Percentiles rank a stretch among this genome's conserved stretches.
These are phyloP conservation scores for Florisuga fusca DNA, from an alignment of 2,797 vertebrate species.

Conservation along the genomic window DNA sequence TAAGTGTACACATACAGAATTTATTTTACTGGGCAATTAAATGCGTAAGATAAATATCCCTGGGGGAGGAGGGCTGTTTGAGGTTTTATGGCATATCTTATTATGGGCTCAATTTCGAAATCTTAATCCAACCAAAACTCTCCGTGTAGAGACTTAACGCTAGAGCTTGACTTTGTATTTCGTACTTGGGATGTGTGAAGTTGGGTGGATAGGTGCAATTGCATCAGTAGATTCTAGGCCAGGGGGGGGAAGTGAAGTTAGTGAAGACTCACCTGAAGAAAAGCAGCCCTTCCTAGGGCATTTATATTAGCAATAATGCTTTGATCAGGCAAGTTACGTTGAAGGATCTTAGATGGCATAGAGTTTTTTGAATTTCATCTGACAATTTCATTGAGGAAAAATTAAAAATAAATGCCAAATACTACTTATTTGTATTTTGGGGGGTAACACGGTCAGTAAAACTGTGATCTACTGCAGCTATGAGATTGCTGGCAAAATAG, in stretches of 20 bases:
- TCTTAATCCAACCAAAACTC: slow-evolving; percentile 66
- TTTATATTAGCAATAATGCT: background rate
- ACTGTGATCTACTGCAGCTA: background rate
- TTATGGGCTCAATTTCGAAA: slow-evolving; percentile 64
- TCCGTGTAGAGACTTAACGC: background rate
- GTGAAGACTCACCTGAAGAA: background rate
- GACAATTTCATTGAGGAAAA: background rate
- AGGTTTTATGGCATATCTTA: slow-evolving; percentile 61
- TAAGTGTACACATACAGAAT: slow-evolving; percentile 32
- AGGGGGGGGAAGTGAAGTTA: background rate
- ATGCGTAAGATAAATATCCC: slow-evolving; percentile 64
- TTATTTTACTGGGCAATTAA: slow-evolving; percentile 67
- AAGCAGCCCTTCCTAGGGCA: background rate
- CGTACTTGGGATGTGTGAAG: background rate
- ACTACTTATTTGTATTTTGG: background rate
- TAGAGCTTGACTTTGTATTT: slow-evolving; percentile 9
- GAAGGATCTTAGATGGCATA: background rate
- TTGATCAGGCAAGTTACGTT: background rate
- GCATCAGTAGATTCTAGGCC: slow-evolving; percentile 28
- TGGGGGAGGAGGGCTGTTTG: slow-evolving; percentile 57
- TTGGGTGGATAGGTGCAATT: background rate
- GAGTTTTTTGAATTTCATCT: background rate
- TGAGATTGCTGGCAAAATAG: background rate
- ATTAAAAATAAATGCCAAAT: background rate
- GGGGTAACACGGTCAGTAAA: background rate